Evolutionary conservation across 1,140 invertebrate genomes (phyloP).

Genomic region (Drosophila mauritiana): DNA sequence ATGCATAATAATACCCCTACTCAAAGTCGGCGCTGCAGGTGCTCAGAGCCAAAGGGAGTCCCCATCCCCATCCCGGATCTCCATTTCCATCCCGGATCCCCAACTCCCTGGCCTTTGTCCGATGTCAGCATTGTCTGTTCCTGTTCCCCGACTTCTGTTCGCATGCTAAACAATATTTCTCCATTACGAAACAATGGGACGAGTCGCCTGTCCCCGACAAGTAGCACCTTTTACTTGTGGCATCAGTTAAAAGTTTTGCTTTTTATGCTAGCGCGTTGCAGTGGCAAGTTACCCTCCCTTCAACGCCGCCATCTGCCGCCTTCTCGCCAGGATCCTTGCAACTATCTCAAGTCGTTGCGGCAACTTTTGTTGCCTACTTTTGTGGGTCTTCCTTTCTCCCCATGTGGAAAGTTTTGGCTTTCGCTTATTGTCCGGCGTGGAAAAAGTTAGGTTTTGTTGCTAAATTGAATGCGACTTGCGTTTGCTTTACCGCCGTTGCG

Average conservation of each 20-base stretch:
- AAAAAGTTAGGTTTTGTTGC: constrained; percentile 72
- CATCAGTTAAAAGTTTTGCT: constrained; percentile 78
- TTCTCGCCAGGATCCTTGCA: constrained; percentile 21
- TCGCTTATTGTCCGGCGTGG: constrained; percentile 68
- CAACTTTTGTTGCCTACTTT: constrained; percentile 61
- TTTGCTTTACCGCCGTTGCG: constrained; percentile 29
- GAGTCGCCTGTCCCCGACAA: constrained; percentile 56
- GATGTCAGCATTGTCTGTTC: constrained; percentile 28
- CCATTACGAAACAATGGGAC: constrained; percentile 76
- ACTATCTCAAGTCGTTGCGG: constrained; percentile 59
- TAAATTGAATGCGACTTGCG: constrained; percentile 78
- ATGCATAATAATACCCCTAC: constrained; percentile 66
- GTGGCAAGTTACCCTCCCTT: constrained; percentile 33
- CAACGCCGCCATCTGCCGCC: not conserved
- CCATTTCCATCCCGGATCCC: not conserved
- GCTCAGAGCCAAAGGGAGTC: constrained; percentile 20
- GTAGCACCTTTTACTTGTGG: constrained; percentile 79
- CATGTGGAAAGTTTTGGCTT: constrained; percentile 57
- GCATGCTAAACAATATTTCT: constrained; percentile 78
- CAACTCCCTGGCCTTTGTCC: constrained; percentile 11
- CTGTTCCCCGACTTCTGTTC: constrained; percentile 21
- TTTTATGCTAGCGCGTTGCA: constrained; percentile 73
- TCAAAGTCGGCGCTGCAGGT: constrained; percentile 41
- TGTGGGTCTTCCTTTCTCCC: constrained; percentile 26
- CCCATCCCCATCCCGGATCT: not conserved